These are phyloP conservation scores for Rotaria magnacalcarata DNA, from an alignment of 2,888 invertebrate genomes.

Conservation along the genomic window DNA sequence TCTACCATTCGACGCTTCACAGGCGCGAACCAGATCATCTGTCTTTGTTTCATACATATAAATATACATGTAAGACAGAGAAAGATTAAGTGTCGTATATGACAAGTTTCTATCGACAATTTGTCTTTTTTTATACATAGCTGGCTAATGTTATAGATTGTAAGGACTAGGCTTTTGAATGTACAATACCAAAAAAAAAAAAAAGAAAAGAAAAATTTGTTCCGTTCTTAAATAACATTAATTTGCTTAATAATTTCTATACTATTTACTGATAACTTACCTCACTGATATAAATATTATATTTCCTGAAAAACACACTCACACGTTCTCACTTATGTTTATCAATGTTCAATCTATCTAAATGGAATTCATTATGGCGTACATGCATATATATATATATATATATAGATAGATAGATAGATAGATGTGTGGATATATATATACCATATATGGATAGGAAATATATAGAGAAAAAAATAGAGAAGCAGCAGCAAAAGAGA, in stretches of 20 bases:
- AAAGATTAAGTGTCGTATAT: neutral
- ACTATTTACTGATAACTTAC: neutral
- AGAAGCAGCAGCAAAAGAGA: neutral
- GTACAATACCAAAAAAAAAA: neutral
- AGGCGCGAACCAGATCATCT: neutral
- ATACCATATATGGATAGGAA: neutral
- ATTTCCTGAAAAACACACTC: neutral
- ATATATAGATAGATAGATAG: too few relatives aligned
- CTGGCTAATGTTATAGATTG: neutral
- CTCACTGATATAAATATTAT: neutral
- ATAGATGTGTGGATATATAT: too few relatives aligned
- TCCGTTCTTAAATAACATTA: neutral
- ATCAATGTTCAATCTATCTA: neutral
- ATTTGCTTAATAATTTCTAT: neutral
- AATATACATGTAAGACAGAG: neutral
- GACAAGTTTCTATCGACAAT: neutral
- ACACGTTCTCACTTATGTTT: neutral
- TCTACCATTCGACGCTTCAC: neutral
- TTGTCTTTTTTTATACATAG: neutral
- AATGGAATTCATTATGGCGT: neutral
- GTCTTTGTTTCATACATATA: neutral
- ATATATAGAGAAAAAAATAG: neutral
- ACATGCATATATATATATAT: neutral
- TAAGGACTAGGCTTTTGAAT: neutral
- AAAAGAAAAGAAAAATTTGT: neutral